Base-by-base conservation (phyloP, 2,888 invertebrate genomes). In the Calliopum simillimum region DNA sequence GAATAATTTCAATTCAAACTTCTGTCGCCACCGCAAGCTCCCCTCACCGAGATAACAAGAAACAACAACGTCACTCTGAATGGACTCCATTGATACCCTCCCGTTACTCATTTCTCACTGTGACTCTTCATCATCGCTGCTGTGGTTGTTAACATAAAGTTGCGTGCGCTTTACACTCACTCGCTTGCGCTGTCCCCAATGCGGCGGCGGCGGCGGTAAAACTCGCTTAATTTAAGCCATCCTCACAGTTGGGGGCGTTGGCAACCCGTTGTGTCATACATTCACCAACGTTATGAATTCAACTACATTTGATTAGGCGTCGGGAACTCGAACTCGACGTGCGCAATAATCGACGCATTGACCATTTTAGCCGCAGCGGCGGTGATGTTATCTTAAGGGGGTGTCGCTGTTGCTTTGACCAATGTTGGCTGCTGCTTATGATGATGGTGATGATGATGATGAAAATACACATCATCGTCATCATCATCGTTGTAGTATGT, bases 241-340 rank as follows among this genome's bases (percentile, higher is more conserved):
- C 80, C 79, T 79, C 81, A 76, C 79, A 77, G 78, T 79, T 79
- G 73, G 77, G 82, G 81, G 83, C 81, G 83, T 80, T 79, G 81
- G 79, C 79, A 75, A 79, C 85, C 80, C 77, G 83, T 82, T 79
- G 85, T 76, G 84, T 74, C 72, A 76, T 74, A 76, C 79, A 80
- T 78, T 78, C 71, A 76, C 74, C 75, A 79, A 80, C 79, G 78
- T 80, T 80, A 80, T 33, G 33, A 33, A 33, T 33, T 33, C 0
- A 33, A 33, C 79, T 76, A 78, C 77, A 79, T 84, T 78, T 78
- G 79, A 79, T 79, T 79, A 79, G 80, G 79, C 75, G 19, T n/a
- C 43, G 41, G 21, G 61, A 43, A 25, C 21, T 16, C 16, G 61
- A 43, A 25, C 21, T 16, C 16, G 51, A 53, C 51, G 51, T 11